Evolutionary conservation across 2,797 vertebrate species (phyloP).

Genomic region (Chromis chromis): DNA sequence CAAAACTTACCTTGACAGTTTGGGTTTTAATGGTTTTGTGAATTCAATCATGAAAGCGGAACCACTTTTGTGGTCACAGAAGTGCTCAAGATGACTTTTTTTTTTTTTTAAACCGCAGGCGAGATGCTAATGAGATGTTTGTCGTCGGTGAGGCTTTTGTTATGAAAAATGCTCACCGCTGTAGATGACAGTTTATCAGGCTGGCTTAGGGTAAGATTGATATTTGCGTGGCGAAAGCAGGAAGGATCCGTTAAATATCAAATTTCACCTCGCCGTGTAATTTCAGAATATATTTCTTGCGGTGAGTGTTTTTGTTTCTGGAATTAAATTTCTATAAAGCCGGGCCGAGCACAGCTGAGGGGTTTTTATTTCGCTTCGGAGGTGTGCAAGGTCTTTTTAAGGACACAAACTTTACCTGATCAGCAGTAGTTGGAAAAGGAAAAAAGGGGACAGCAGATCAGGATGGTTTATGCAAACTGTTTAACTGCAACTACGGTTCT

Average conservation of each 20-base stretch:
- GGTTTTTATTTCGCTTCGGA: constrained; percentile 18
- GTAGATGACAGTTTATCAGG: constrained; percentile 50
- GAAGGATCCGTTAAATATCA: background rate
- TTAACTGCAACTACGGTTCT: background rate
- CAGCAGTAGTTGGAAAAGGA: constrained; percentile 16
- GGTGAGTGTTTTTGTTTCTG: background rate
- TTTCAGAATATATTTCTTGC: background rate
- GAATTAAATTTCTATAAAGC: background rate
- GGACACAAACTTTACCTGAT: constrained; percentile 45
- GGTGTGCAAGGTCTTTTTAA: constrained; percentile 49
- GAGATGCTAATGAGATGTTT: constrained; percentile 59
- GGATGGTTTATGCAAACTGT: constrained; percentile 10
- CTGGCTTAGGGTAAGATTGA: constrained; percentile 21
- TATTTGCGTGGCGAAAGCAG: background rate
- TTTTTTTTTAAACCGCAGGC: constrained; percentile 11
- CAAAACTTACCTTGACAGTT: constrained; percentile 62
- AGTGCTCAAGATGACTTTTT: constrained; percentile 15
- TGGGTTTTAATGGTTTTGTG: constrained; percentile 67
- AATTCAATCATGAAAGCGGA: constrained; percentile 67
- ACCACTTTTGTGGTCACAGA: constrained; percentile 27
- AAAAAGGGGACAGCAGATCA: constrained; percentile 11
- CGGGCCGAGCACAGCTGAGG: background rate
- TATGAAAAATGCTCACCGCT: constrained; percentile 39
- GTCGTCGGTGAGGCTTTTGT: constrained; percentile 40
- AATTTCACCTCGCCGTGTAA: background rate